Evolutionary conservation across 2,797 vertebrate species (phyloP), one percentile per base, ranked within the genome.

Genomic region (Micrastur ruficollis): DNA sequence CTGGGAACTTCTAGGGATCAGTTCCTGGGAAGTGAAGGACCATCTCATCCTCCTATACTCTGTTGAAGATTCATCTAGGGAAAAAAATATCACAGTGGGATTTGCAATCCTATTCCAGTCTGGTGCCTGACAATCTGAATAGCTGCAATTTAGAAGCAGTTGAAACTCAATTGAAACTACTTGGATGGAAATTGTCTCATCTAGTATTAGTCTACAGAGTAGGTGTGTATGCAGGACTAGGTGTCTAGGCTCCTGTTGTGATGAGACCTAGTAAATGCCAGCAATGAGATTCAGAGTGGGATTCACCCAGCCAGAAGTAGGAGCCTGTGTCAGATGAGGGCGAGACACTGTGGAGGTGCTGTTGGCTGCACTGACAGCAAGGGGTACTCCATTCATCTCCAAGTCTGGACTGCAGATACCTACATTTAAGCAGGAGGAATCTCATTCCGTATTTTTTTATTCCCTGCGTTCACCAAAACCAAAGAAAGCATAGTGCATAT

Each of bases 351-450:
- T 53, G 42, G 40, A 86, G 19, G 36, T 46, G 25, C 19, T 0
- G 0, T 5, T 81, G n/a, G 53, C 46, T 75, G 52, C 22, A 4
- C 16, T 62, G 67, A 21, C 7, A 4, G 27, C 0, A 1, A 86
- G 27, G 27, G 55, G 13, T 32, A 67, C 15, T 32, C 8, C 0
- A 3, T 58, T 47, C 18, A 12, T 16, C n/a, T 81, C 63, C 59
- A 44, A 3, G 27, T 40, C 85, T 49, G 56, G 21, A 47, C 75
- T 91, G 67, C 36, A 71, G 47, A 15, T 19, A 36, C 14, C 19
- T 31, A 3, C n/a, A 12, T 66, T 42, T 32, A 50, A 70, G 55
- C 31, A 50, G 76, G 12, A 86, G 26, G 31, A 89, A 66, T 80
- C 23, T 78, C 55, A 31, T 16, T 74, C 63, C 22, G 1, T 74